phyloP scores from a whole-genome alignment of 2,113 vertebrate genomes.

The Thunnus thynnus region DNA sequence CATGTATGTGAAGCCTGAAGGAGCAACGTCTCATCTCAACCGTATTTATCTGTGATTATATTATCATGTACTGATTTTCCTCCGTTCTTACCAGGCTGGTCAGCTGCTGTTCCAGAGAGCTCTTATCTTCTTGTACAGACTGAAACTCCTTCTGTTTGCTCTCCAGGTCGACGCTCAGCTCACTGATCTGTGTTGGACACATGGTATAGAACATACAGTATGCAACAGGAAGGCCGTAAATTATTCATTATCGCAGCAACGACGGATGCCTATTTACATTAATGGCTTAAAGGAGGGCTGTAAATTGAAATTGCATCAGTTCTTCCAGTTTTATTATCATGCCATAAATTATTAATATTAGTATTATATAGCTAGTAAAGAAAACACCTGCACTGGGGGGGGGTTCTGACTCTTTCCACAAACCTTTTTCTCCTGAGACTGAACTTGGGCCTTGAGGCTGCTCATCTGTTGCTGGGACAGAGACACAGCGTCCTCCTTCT shows the following conservation, averaged over 20 bases:
- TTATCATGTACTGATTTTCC: background rate
- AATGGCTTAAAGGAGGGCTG: background rate
- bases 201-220: background rate
- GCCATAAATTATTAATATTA: background rate
- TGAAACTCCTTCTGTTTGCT: slow-evolving; percentile 88
- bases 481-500: slow-evolving; percentile 81
- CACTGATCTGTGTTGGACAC: slow-evolving; percentile 86
- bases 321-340: background rate
- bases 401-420: background rate
- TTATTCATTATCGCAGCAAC: slow-evolving; percentile 2
- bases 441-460: slow-evolving; percentile 74
- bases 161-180: slow-evolving; percentile 89
- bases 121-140: slow-evolving; percentile 87
- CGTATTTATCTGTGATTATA: slow-evolving; percentile 20
- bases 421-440: slow-evolving; percentile 84
- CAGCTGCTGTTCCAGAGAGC: slow-evolving; percentile 89
- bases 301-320: background rate
- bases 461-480: slow-evolving; percentile 79
- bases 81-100: slow-evolving; percentile 86
- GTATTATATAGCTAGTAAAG: background rate
- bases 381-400: background rate
- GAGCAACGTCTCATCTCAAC: no score
- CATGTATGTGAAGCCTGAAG: no score
- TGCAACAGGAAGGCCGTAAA: slow-evolving; percentile 19
- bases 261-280: background rate